Percentiles rank a stretch among this genome's conserved stretches.
Conservation (phyloP, 2,797 vertebrate genomes). For the Spatula versicolor region DNA sequence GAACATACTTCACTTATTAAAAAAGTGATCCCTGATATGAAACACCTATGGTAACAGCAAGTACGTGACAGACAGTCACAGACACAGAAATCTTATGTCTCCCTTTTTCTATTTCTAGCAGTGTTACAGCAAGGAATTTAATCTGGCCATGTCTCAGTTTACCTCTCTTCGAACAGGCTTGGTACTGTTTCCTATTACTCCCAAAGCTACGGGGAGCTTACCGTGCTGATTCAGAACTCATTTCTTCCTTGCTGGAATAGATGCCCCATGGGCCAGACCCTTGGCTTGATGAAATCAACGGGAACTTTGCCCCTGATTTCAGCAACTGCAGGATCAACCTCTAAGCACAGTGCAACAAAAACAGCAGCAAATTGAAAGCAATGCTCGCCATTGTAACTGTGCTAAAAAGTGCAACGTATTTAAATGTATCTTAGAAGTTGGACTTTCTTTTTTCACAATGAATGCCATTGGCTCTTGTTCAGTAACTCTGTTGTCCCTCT, state of each 20-base stretch:
- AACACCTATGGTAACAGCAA: slow-evolving; percentile 24
- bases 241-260: neutral
- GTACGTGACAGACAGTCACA: slow-evolving; percentile 52
- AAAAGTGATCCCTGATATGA: neutral
- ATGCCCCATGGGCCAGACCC: neutral
- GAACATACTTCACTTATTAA: neutral
- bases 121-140: neutral
- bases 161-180: neutral
- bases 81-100: neutral
- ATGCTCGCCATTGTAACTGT: neutral
- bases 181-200: neutral
- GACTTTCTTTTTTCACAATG: neutral
- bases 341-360: slow-evolving; percentile 15
- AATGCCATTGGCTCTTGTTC: slow-evolving; percentile 22
- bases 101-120: slow-evolving; percentile 46
- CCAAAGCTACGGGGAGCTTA: neutral
- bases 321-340: slow-evolving; percentile 8
- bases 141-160: slow-evolving; percentile 27
- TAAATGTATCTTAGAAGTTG: neutral
- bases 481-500: slow-evolving; percentile 1
- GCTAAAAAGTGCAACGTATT: slow-evolving; percentile 8
- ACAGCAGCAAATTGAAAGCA: slow-evolving; percentile 18
- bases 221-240: neutral
- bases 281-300: slow-evolving; percentile 10
- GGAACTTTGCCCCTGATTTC: slow-evolving; percentile 45